A percentile compares a stretch with the other conserved stretches of the same genome.
phyloP scores from a whole-genome alignment of 2,888 invertebrate species.

The Aethes cnicana region DNA sequence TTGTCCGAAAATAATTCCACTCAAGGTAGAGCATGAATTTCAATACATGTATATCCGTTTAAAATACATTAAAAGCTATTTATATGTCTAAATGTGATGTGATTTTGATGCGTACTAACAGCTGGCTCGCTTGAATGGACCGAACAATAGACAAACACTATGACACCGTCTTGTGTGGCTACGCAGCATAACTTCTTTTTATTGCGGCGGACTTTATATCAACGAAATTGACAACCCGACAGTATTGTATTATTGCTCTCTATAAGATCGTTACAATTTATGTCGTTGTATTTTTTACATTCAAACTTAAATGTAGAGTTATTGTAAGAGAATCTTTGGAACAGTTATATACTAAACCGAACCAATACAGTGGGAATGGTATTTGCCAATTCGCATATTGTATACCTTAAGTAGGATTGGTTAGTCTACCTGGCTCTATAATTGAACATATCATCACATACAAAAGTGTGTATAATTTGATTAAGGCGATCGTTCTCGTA shows the following conservation, averaged over 20 bases:
- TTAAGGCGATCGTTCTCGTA: conserved; percentile 7
- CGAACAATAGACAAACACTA: background rate
- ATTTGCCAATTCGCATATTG: no score
- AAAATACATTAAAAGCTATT: background rate
- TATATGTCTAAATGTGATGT: background rate
- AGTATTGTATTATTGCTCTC: no score
- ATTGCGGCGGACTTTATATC: no score
- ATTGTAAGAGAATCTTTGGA: no score
- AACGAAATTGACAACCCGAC: no score
- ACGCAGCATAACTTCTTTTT: background rate
- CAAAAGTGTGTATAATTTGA: conserved; percentile 6
- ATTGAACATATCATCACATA: background rate
- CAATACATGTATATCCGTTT: background rate
- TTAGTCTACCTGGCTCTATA: background rate
- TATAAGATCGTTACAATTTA: no score
- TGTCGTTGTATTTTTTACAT: no score
- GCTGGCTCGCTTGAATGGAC: background rate
- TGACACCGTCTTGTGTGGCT: background rate
- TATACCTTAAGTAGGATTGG: no score
- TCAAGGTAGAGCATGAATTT: background rate
- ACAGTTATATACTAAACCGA: no score
- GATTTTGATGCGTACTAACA: background rate
- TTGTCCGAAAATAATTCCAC: background rate
- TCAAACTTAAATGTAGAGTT: no score
- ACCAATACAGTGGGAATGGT: no score